Conservation (phyloP, 1,140 invertebrate genomes). For the Cydia amplana region DNA sequence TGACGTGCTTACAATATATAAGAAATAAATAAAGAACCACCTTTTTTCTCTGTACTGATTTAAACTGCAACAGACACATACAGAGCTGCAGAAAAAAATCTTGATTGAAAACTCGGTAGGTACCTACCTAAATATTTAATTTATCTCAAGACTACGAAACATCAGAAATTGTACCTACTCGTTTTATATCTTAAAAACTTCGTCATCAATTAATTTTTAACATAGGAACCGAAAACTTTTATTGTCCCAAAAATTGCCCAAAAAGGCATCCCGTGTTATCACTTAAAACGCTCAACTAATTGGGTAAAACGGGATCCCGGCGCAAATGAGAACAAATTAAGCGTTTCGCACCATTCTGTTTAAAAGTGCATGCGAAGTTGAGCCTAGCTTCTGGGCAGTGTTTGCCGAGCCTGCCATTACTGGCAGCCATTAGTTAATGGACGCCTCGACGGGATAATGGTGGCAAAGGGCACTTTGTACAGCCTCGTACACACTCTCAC, state of each 20-base stretch:
- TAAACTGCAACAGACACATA: too few species aligned
- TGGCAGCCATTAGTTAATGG: constrained; percentile 58
- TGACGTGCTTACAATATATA: too few species aligned
- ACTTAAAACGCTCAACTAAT: constrained; percentile 5
- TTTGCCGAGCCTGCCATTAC: constrained; percentile 51
- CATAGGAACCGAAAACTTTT: constrained; percentile 3
- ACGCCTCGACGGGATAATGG: constrained; percentile 48
- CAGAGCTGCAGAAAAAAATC: not conserved
- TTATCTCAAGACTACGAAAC: not conserved
- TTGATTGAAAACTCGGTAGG: not conserved
- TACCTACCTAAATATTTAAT: too few species aligned
- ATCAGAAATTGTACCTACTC: not conserved
- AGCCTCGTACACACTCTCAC: not conserved
- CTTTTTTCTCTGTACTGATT: too few species aligned
- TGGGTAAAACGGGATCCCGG: constrained; percentile 1
- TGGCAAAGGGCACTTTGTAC: constrained; percentile 45
- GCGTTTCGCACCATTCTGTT: constrained; percentile 1
- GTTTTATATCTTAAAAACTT: not conserved
- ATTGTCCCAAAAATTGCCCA: not conserved
- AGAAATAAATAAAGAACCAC: too few species aligned
- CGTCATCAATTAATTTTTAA: not conserved
- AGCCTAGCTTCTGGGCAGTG: constrained; percentile 44
- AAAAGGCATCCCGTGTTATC: not conserved
- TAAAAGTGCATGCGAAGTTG: constrained; percentile 41
- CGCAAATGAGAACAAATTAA: constrained; percentile 24